A percentile compares a stretch with the other conserved stretches of the same genome.
phyloP scores from a whole-genome alignment of 1,140 invertebrate genomes.

The Parapsyche elsis region DNA sequence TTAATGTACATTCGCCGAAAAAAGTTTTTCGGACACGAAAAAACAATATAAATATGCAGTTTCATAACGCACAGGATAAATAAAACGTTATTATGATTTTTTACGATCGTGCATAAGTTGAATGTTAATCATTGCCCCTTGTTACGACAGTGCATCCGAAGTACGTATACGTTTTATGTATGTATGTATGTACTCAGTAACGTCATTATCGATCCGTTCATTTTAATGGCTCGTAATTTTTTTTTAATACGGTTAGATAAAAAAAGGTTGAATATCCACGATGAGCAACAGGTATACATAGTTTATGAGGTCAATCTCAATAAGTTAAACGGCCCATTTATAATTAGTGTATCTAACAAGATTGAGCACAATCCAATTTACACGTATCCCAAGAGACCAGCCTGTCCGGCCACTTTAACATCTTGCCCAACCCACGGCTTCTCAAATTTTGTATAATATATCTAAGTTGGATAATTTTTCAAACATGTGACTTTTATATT shows the following conservation, averaged over 20 bases:
- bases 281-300: slow-evolving; percentile 12
- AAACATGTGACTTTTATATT: too few species aligned
- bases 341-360: slow-evolving; percentile 46
- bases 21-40: not conserved
- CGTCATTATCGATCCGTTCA: slow-evolving; percentile 17
- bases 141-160: not conserved
- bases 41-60: not conserved
- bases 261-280: not conserved
- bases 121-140: slow-evolving; percentile 8
- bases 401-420: slow-evolving; percentile 19
- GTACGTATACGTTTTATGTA: not conserved
- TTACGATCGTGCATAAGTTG: slow-evolving; percentile 1
- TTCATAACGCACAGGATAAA: slow-evolving; percentile 28
- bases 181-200: not conserved
- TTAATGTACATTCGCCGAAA: slow-evolving; percentile 1
- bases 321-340: slow-evolving; percentile 33
- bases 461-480: too few species aligned
- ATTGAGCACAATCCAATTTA: slow-evolving; percentile 44
- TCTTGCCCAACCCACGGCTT: not conserved
- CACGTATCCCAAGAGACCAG: slow-evolving; percentile 37
- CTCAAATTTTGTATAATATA: too few species aligned
- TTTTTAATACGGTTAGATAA: not conserved
- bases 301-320: slow-evolving; percentile 20
- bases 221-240: slow-evolving; percentile 18
- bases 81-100: slow-evolving; percentile 34